Base-by-base conservation (phyloP, 2,888 invertebrate species). In the Pseudeuparius sepicola region DNA sequence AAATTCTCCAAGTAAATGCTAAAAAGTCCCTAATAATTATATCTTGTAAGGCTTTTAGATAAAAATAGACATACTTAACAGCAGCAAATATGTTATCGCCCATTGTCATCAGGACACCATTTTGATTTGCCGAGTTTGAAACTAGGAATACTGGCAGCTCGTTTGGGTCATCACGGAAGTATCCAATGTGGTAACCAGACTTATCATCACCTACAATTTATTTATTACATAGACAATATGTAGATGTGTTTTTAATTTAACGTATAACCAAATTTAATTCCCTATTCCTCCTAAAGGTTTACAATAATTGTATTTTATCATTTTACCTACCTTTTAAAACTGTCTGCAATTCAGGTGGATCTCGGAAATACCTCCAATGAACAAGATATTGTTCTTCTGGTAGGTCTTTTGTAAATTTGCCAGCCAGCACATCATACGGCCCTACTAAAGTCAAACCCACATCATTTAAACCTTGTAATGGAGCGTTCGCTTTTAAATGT, bases 341-440 rank as follows among this genome's bases (percentile, higher is more conserved):
- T 2, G 87, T 81, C 73, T 89, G 86, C 60, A 93, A 86, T 63
- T 96, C 94, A 6, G 96, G 94, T 6, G 92, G 88, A 66, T 97
- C 96, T 60, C 82, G 89, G 57, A 74, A 89, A 62, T 84, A 94
- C 48, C 96, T 73, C 84, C 88, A 92, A 57, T 93, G 89, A 6
- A 76, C 63, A 29, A 89, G 67, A 56, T 79, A 85, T 40, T 76
- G 65, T 4, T 33, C 34, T 12, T 39, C 35, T 5, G 14, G 28
- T 29, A 36, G 10, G 41, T 48, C 45, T 14, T 72, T 56, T 36
- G 63, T 59, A 2, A 68, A 68, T 29, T 71, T 73, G 4, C 75
- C 78, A 27, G 69, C 64, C 20, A 94, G 59, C 32, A 88, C 74
- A 60, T 94, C 92, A 64, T 74, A 96, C 0, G 93, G 87, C 0